Base-by-base conservation (phyloP, 2,888 invertebrate species). In the Sesamia inferens region DNA sequence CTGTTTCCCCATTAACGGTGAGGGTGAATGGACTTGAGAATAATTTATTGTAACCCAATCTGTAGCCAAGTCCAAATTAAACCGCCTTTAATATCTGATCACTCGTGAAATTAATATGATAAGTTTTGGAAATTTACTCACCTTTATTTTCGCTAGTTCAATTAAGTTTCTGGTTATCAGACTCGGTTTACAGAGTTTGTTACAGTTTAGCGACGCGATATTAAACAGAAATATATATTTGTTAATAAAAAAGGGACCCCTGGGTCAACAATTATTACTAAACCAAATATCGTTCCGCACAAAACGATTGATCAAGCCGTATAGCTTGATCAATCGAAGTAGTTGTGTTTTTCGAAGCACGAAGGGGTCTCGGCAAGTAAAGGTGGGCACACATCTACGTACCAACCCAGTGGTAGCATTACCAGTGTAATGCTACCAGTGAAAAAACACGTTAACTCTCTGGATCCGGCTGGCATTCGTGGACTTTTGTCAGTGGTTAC, bases 61-160 rank as follows among this genome's bases (percentile, higher is more conserved):
- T 91, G 89, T 85, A 89, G 76, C 84, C 81, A 72, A 82, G 79
- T 79, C 80, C 84, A 80, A 87, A 82, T 84, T 87, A 89, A 85
- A 79, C 82, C 76, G 81, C 90, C 86, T 90, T 86, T 87, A 85
- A 84, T 85, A 88, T 88, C 89, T 91, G 90, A 92, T 90, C 89
- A 88, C 83, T 87, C 74, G 81, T 84, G 78, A 90, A 91, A 92
- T 92, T 91, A 88, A 90, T 91, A 89, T 82, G 90, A 88, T 88
- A 91, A 91, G 87, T 91, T 90, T 87, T 82, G 83, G 82, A 81
- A 85, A 83, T 85, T 80, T 80, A 79, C 74, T 82, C 74, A 78
- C 78, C 79, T 85, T 86, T 86, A 85, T 81, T 85, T 79, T 75
- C 76, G 63, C 74, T 85, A 76, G 80, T 88, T 79, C 64, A 86